Evolutionary conservation across 2,797 vertebrate species (phyloP).

Genomic region (Staurois parvus): DNA sequence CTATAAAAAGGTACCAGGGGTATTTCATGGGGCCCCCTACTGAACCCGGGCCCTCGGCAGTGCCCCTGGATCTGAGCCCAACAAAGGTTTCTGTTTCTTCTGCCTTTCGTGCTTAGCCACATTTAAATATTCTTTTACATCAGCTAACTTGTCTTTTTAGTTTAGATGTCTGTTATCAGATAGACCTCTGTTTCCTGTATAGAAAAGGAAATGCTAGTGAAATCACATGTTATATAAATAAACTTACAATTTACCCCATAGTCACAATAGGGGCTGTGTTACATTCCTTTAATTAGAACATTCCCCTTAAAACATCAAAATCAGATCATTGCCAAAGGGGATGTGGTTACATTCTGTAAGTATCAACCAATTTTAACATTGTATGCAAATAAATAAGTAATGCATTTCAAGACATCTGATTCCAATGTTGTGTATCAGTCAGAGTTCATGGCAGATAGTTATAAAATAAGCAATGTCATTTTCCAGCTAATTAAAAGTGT

Average conservation of each 20-base stretch:
- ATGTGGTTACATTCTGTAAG: slow-evolving; percentile 34
- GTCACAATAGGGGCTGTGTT: not conserved
- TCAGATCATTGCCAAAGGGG: not conserved
- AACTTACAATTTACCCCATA: not conserved
- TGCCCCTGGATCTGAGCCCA: not conserved
- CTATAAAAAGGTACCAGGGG: too few species aligned
- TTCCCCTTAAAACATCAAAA: slow-evolving; percentile 29
- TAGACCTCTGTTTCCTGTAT: not conserved
- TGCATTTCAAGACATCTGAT: slow-evolving; percentile 78
- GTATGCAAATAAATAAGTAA: slow-evolving; percentile 77
- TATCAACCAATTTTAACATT: slow-evolving; percentile 75
- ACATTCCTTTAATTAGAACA: not conserved
- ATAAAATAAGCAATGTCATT: slow-evolving; percentile 78
- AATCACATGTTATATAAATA: not conserved
- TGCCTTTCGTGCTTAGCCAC: not conserved
- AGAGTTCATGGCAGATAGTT: slow-evolving; percentile 74
- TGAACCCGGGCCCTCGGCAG: too few species aligned
- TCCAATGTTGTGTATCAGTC: slow-evolving; percentile 72
- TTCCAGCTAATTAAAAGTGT: slow-evolving; percentile 86
- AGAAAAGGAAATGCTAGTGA: not conserved
- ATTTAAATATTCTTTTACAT: not conserved
- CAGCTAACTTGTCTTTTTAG: not conserved
- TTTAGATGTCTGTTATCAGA: not conserved
- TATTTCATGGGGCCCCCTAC: too few species aligned
- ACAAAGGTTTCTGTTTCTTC: not conserved